Percentiles rank a stretch among this genome's conserved stretches.
Evolutionary conservation across 2,797 vertebrate species (phyloP).

Genomic region (Percopsis omiscomaycus): DNA sequence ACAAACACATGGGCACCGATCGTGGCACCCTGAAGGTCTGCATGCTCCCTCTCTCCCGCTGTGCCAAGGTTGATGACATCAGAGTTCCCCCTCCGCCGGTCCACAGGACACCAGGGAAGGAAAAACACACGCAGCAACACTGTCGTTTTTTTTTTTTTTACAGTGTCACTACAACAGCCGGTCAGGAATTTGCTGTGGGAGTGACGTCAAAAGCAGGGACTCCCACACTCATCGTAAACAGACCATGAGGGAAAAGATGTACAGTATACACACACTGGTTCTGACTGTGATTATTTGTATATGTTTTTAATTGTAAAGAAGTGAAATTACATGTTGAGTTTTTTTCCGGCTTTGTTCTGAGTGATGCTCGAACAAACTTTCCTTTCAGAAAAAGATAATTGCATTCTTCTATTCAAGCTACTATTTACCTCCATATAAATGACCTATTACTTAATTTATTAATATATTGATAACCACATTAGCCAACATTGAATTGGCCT

Average conservation of each 20-base stretch:
- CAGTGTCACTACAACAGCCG: slow-evolving; percentile 53
- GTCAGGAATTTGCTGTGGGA: slow-evolving; percentile 49
- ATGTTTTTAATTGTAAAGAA: no score
- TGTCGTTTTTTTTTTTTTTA: neutral
- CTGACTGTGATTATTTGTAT: neutral
- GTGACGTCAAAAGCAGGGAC: slow-evolving; percentile 74
- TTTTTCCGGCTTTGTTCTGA: neutral
- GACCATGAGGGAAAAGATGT: neutral
- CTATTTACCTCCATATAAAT: neutral
- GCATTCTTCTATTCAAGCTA: neutral
- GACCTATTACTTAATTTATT: neutral
- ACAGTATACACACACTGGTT: neutral
- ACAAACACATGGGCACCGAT: slow-evolving; percentile 97
- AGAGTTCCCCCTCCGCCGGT: slow-evolving; percentile 98
- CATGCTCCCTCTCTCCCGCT: slow-evolving; percentile 86
- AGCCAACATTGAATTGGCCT: no score
- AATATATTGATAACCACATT: no score
- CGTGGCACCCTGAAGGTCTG: slow-evolving; percentile 89
- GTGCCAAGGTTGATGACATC: slow-evolving; percentile 99
- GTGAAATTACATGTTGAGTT: no score
- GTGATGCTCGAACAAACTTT: neutral
- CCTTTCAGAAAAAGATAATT: neutral
- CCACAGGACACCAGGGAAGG: slow-evolving; percentile 75
- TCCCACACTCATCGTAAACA: slow-evolving; percentile 54
- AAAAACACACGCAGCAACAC: slow-evolving; percentile 5